A percentile compares a stretch with the other conserved stretches of the same genome.
Conservation (phyloP, 2,797 vertebrate species). For the Masticophis lateralis region DNA sequence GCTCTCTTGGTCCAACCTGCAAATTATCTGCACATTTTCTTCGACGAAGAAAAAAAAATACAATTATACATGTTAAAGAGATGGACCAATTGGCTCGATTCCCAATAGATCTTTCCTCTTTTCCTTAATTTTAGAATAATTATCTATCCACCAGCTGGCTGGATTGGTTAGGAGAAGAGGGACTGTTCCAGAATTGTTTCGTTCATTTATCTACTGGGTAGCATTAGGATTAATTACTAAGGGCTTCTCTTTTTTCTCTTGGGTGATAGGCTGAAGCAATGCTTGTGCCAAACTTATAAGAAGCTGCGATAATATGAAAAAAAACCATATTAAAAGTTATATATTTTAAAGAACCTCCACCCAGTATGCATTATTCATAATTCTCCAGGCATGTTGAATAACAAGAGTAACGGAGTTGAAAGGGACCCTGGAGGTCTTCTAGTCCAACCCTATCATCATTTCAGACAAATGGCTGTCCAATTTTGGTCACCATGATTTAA, state of each 20-base stretch:
- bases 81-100: slow-evolving; percentile 42
- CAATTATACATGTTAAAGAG: slow-evolving; percentile 61
- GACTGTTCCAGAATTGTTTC: slow-evolving; percentile 47
- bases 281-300: slow-evolving; percentile 66
- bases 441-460: background rate
- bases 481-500: no score
- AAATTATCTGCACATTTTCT: slow-evolving; percentile 50
- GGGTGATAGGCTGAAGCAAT: slow-evolving; percentile 69
- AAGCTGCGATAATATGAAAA: slow-evolving; percentile 56
- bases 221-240: slow-evolving; percentile 61
- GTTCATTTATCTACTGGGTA: slow-evolving; percentile 69
- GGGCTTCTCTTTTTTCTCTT: slow-evolving; percentile 56
- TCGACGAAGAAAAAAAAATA: slow-evolving; percentile 42
- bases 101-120: slow-evolving; percentile 53
- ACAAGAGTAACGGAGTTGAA: background rate
- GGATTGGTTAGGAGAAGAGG: slow-evolving; percentile 39
- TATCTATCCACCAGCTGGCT: slow-evolving; percentile 6
- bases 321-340: slow-evolving; percentile 68
- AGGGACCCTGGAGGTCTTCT: background rate
- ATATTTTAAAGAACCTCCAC: slow-evolving; percentile 69
- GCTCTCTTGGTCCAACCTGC: slow-evolving; percentile 36
- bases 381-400: slow-evolving; percentile 35
- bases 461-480: background rate
- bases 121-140: slow-evolving; percentile 37
- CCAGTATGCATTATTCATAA: slow-evolving; percentile 41